A percentile compares a stretch with the other conserved stretches of the same genome.
phyloP scores from a whole-genome alignment of 1,140 invertebrate species.

The Andrena cerasifolii region DNA sequence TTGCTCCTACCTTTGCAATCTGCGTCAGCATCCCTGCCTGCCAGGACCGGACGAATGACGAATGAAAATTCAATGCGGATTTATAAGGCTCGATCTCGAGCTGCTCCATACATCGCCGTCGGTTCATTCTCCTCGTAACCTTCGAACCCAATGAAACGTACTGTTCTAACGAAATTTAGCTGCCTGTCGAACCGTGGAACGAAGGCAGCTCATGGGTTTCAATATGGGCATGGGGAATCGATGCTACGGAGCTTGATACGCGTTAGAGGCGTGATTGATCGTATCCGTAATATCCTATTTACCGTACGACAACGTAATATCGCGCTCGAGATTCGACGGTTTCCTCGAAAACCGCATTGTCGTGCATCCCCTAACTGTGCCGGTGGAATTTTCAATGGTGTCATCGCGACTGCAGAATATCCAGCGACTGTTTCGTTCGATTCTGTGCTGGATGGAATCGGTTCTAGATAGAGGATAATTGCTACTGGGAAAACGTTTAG shows the following conservation, averaged over 20 bases:
- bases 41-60: constrained; percentile 20
- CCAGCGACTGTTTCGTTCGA: neutral
- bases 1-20: constrained; percentile 34
- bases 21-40: constrained; percentile 17
- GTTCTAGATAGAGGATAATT: neutral
- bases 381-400: neutral
- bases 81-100: constrained; percentile 7
- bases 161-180: constrained; percentile 23
- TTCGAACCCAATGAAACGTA: neutral
- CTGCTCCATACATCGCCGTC: neutral
- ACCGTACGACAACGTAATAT: constrained; percentile 11
- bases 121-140: constrained; percentile 8
- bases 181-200: neutral
- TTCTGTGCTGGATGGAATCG: neutral
- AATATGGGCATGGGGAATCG: constrained; percentile 7
- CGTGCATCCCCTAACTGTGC: neutral
- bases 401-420: neutral
- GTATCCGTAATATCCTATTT: constrained; percentile 22
- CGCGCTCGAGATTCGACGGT: neutral
- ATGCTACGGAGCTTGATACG: neutral
- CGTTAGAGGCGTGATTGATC: constrained; percentile 12
- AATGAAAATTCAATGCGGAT: constrained; percentile 50
- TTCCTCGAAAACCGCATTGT: constrained; percentile 18
- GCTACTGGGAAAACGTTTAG: constrained; percentile 5
- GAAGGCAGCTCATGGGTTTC: neutral